Percentiles rank a stretch among this genome's conserved stretches.
Evolutionary conservation across 2,888 invertebrate species (phyloP).

Genomic region (Limnephilus rhombicus): DNA sequence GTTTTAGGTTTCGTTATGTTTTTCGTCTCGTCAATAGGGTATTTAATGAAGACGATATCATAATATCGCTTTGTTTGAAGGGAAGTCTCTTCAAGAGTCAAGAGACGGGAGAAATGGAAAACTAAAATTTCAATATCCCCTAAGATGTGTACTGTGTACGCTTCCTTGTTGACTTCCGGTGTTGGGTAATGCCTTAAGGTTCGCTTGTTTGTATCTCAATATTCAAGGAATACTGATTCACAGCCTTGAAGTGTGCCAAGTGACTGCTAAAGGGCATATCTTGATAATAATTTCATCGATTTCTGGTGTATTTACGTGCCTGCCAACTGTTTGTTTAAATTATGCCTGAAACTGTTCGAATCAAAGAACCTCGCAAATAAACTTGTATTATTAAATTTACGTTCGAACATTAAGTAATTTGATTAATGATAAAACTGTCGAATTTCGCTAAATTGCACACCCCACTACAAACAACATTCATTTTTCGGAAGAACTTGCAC

Average conservation of each 20-base stretch:
- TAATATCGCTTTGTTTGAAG: background rate
- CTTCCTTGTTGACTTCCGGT: slow-evolving; percentile 16
- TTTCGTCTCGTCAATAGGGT: background rate
- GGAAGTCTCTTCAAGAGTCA: background rate
- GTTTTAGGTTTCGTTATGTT: background rate
- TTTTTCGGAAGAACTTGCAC: no score
- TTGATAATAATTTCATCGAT: background rate
- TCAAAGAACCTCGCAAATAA: background rate
- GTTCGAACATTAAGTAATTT: background rate
- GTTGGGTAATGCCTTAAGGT: background rate
- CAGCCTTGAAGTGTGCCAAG: background rate
- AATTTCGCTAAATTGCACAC: background rate
- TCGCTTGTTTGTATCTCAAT: slow-evolving; percentile 21
- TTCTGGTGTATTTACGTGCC: background rate
- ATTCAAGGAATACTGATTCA: background rate
- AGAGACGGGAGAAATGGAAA: background rate
- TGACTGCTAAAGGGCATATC: background rate
- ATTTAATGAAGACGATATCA: background rate
- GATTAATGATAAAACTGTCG: background rate
- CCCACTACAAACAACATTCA: background rate
- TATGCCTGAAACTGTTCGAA: background rate
- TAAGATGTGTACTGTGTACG: slow-evolving; percentile 13
- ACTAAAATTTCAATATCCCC: slow-evolving; percentile 2
- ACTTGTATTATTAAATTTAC: background rate
- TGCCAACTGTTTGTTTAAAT: background rate